Conservation (phyloP, 1,140 invertebrate species). For the Tetragnatha versicolor region DNA sequence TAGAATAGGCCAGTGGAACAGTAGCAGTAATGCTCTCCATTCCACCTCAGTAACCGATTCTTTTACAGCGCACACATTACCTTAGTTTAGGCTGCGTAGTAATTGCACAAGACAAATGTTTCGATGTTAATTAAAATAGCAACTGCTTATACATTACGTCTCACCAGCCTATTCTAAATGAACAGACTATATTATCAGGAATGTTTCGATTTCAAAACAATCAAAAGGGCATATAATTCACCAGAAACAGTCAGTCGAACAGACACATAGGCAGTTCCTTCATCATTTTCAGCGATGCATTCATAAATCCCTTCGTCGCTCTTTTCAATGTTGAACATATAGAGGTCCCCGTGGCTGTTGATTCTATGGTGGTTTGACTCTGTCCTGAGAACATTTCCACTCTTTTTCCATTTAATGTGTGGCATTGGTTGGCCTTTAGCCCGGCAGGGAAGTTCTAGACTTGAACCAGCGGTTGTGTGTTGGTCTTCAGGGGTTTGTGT, state of each 20-base stretch:
- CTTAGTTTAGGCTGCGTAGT: too few species aligned
- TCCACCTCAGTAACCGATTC: too few species aligned
- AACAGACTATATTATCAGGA: too few species aligned
- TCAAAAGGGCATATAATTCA: slow-evolving; percentile 59
- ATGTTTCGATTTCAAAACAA: too few species aligned
- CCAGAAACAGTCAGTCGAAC: slow-evolving; percentile 74
- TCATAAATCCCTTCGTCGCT: slow-evolving; percentile 86
- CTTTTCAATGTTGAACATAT: slow-evolving; percentile 77
- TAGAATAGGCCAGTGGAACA: too few species aligned
- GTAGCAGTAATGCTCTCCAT: too few species aligned
- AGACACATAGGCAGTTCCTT: slow-evolving; percentile 76
- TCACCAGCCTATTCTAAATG: too few species aligned
- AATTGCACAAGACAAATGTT: too few species aligned
- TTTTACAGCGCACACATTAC: too few species aligned
- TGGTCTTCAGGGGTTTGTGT: slow-evolving; percentile 75
- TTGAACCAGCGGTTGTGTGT: slow-evolving; percentile 74
- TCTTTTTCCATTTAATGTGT: slow-evolving; percentile 80
- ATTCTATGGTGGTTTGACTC: slow-evolving; percentile 60
- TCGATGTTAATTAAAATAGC: too few species aligned
- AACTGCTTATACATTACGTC: too few species aligned
- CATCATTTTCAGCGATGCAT: slow-evolving; percentile 82
- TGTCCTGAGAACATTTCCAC: slow-evolving; percentile 70
- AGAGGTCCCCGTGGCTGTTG: slow-evolving; percentile 73
- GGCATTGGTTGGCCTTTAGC: slow-evolving; percentile 80
- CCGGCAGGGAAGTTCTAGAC: slow-evolving; percentile 80